A percentile compares a stretch with the other conserved stretches of the same genome.
phyloP scores from a whole-genome alignment of 2,888 invertebrate species.

The Stegana nigrithorax region DNA sequence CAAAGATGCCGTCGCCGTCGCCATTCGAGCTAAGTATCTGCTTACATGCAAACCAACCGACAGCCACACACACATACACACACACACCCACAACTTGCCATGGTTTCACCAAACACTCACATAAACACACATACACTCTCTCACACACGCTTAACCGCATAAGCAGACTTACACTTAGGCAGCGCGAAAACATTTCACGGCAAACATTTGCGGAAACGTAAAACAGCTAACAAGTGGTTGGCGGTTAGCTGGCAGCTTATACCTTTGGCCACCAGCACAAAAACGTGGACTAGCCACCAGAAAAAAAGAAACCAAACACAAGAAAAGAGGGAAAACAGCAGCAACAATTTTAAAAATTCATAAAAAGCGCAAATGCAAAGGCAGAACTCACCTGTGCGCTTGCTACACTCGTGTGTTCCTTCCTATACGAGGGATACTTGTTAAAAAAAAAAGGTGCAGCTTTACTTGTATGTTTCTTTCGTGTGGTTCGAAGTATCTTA shows the following conservation, averaged over 20 bases:
- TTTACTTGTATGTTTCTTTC: no score
- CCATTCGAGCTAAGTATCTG: constrained; percentile 59
- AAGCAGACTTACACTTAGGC: neutral
- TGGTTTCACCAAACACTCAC: no score
- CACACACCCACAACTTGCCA: constrained; percentile 5
- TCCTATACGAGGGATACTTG: neutral
- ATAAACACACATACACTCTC: neutral
- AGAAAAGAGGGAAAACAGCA: constrained; percentile 11
- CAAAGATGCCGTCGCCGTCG: constrained; percentile 33
- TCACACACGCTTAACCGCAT: neutral
- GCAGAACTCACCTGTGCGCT: constrained; percentile 5
- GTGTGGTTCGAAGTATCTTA: neutral
- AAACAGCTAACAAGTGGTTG: constrained; percentile 59
- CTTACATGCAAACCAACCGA: constrained; percentile 29
- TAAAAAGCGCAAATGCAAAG: constrained; percentile 43
- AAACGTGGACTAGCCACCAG: no score
- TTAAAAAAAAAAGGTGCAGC: neutral
- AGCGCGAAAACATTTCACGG: constrained; percentile 1
- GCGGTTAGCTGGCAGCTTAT: constrained; percentile 30
- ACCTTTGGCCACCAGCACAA: constrained; percentile 49
- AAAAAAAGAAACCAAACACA: constrained; percentile 34
- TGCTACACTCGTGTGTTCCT: neutral
- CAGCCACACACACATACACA: constrained; percentile 18
- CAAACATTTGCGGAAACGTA: constrained; percentile 45
- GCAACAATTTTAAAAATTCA: constrained; percentile 62